Conservation (phyloP, 2,797 vertebrate genomes). For the Dermochelys coriacea region DNA sequence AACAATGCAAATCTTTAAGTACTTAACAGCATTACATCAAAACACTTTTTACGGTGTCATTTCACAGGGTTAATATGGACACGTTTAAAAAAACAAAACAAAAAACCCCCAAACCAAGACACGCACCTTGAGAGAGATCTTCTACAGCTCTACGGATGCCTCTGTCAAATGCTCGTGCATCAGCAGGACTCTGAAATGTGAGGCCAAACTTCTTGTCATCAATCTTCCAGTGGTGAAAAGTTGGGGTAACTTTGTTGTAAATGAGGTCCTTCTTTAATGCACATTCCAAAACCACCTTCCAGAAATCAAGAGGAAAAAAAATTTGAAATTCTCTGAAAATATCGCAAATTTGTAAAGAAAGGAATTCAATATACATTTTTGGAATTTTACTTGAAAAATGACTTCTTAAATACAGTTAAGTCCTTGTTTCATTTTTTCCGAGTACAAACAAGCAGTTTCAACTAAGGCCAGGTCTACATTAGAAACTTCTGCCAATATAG, state of each 20-base stretch:
- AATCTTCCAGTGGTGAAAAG: slow-evolving; percentile 99
- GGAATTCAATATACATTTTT: not conserved
- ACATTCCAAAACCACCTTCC: slow-evolving; percentile 97
- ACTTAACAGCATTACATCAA: not conserved
- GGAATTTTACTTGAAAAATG: not conserved
- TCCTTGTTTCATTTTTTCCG: not conserved
- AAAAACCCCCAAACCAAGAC: not conserved
- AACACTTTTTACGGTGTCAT: not conserved
- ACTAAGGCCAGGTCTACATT: not conserved
- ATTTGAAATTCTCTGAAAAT: not conserved
- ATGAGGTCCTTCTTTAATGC: slow-evolving; percentile 94
- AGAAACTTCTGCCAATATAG: not conserved
- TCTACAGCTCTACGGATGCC: slow-evolving; percentile 96
- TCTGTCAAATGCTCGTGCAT: slow-evolving; percentile 96
- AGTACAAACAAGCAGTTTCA: not conserved
- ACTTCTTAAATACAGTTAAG: not conserved
- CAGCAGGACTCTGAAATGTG: slow-evolving; percentile 98
- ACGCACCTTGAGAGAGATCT: slow-evolving; percentile 94
- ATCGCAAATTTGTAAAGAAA: not conserved
- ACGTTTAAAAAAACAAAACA: not conserved
- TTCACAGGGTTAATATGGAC: not conserved
- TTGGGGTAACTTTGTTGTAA: slow-evolving; percentile 99
- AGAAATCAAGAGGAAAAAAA: slow-evolving; percentile 57
- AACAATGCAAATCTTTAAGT: not conserved
- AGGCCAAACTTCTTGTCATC: slow-evolving; percentile 98